Percentiles rank a stretch among this genome's conserved stretches.
These are phyloP conservation scores for Micrasema minimum DNA, from an alignment of 1,140 invertebrate species.

Conservation along the genomic window DNA sequence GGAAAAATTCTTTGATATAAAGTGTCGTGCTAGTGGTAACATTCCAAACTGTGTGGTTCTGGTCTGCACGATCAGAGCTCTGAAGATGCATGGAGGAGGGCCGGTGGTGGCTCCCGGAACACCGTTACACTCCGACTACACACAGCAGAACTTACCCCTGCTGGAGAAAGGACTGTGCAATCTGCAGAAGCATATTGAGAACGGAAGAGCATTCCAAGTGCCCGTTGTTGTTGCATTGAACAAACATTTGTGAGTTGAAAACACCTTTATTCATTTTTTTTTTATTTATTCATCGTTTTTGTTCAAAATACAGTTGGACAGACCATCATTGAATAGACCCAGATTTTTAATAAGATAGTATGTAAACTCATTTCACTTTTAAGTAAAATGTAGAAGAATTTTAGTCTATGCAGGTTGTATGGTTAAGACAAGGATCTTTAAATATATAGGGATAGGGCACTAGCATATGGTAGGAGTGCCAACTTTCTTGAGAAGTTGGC, in stretches of 20 bases:
- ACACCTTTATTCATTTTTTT: too few relatives aligned
- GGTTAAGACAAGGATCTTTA: too few relatives aligned
- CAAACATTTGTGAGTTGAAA: conserved; percentile 76
- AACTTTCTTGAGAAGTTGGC: too few relatives aligned
- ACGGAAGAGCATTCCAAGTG: conserved; percentile 89
- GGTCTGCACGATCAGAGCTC: conserved; percentile 91
- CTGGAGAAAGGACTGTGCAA: conserved; percentile 90
- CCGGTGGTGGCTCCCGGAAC: conserved; percentile 86
- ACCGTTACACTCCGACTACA: conserved; percentile 86
- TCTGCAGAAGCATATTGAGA: conserved; percentile 93
- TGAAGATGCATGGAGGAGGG: conserved; percentile 99
- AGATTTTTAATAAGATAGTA: too few relatives aligned
- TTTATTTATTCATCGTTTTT: too few relatives aligned
- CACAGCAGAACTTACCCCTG: conserved; percentile 90
- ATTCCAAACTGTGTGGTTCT: conserved; percentile 92
- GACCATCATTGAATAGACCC: too few relatives aligned
- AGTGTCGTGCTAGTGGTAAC: conserved; percentile 90
- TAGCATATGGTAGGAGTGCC: too few relatives aligned
- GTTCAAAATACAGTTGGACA: too few relatives aligned
- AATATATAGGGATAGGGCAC: too few relatives aligned
- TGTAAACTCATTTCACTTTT: too few relatives aligned
- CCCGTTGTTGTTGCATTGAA: conserved; percentile 98
- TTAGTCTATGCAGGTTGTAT: too few relatives aligned
- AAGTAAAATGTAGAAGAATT: too few relatives aligned
- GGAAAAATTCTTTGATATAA: conserved; percentile 99